These are phyloP conservation scores for Leuciscus waleckii DNA, from an alignment of 2,797 vertebrate species.

Conservation along the genomic window DNA sequence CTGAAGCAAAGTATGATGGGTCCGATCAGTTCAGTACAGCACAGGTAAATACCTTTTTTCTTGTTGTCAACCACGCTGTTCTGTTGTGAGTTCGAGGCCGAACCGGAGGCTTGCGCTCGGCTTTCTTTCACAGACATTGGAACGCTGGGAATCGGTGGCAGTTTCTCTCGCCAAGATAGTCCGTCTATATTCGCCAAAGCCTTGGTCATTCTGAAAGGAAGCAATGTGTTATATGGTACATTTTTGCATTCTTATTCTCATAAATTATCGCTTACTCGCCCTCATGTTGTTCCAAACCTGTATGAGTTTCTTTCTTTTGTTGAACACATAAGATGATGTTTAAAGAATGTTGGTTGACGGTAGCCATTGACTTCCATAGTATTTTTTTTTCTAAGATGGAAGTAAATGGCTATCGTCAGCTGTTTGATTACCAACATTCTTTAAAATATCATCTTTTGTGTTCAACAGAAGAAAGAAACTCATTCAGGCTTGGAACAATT, in stretches of 20 bases:
- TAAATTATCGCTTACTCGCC: background rate
- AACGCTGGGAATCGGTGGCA: slow-evolving; percentile 87
- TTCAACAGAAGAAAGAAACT: background rate
- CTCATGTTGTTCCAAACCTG: no score
- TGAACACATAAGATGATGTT: no score
- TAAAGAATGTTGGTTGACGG: background rate
- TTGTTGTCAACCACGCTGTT: slow-evolving; percentile 63
- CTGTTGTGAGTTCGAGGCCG: slow-evolving; percentile 44
- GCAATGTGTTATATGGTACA: background rate
- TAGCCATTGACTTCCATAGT: background rate
- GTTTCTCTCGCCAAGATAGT: slow-evolving; percentile 87
- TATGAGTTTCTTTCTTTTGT: no score
- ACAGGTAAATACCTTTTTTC: slow-evolving; percentile 62
- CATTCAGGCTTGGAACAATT: background rate
- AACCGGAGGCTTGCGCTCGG: slow-evolving; percentile 61
- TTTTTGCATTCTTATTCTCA: background rate
- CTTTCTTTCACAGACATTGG: slow-evolving; percentile 83
- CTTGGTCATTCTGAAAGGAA: slow-evolving; percentile 87
- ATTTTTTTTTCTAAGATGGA: no score
- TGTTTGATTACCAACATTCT: no score
- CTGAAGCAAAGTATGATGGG: background rate
- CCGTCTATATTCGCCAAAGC: slow-evolving; percentile 87
- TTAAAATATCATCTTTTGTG: background rate
- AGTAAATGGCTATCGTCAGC: no score
- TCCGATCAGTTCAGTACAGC: background rate